phyloP scores from a whole-genome alignment of 2,888 invertebrate genomes.

The Caenorhabditis uteleia region DNA sequence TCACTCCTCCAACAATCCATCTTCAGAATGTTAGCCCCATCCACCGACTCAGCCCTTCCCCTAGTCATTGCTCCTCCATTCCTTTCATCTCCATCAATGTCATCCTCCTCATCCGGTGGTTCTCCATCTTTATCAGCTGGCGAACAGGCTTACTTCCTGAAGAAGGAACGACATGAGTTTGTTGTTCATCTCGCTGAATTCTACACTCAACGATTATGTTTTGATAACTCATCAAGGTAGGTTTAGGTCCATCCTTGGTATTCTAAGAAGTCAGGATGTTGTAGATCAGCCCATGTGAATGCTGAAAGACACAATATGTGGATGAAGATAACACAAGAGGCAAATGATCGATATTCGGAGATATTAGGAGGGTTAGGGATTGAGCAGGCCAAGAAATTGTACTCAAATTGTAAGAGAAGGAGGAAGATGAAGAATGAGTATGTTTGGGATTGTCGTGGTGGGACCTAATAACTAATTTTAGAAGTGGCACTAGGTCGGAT shows the following conservation, averaged over 20 bases:
- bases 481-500: no score
- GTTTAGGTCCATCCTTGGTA: no score
- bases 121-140: not conserved
- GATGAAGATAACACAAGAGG: slow-evolving; percentile 28
- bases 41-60: not conserved
- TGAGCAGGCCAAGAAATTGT: slow-evolving; percentile 43
- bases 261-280: not conserved
- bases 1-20: not conserved
- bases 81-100: not conserved
- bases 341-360: slow-evolving; percentile 21
- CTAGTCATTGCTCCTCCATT: not conserved
- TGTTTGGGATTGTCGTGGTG: no score
- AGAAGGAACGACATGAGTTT: slow-evolving; percentile 39
- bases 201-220: slow-evolving; percentile 36
- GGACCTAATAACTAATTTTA: no score
- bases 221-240: slow-evolving; percentile 32
- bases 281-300: slow-evolving; percentile 25
- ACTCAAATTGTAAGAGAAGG: slow-evolving; percentile 42
- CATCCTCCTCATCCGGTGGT: slow-evolving; percentile 1
- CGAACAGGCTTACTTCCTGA: slow-evolving; percentile 9
- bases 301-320: slow-evolving; percentile 38
- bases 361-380: slow-evolving; percentile 18
- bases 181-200: slow-evolving; percentile 28
- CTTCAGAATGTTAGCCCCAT: not conserved
- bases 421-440: no score